phyloP scores from a whole-genome alignment of 1,140 invertebrate genomes.

The Drosophila pruinosa region DNA sequence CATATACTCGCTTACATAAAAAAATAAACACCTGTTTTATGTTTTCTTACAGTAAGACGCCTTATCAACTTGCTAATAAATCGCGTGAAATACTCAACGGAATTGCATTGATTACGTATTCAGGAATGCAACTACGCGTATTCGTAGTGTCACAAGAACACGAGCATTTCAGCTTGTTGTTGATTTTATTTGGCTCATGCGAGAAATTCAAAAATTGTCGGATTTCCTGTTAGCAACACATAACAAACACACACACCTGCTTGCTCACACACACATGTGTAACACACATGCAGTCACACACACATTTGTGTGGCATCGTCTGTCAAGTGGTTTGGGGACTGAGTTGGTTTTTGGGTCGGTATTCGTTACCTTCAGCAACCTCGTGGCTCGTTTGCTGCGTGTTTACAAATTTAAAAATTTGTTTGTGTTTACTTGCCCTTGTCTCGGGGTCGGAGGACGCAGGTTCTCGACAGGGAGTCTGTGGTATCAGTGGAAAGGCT shows the following conservation, averaged over 20 bases:
- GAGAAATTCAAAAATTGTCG: slow-evolving; percentile 72
- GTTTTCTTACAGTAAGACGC: no score
- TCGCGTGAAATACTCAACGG: no score
- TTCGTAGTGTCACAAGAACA: not conserved
- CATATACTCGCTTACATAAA: no score
- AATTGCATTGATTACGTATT: no score
- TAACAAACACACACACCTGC: not conserved
- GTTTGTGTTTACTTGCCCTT: slow-evolving; percentile 70
- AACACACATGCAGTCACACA: not conserved
- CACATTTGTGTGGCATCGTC: slow-evolving; percentile 33
- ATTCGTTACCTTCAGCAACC: slow-evolving; percentile 61
- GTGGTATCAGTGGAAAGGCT: not conserved
- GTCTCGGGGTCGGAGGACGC: not conserved
- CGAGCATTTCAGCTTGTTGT: slow-evolving; percentile 4
- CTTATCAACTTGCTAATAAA: no score
- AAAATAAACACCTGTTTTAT: no score
- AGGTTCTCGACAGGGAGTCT: not conserved
- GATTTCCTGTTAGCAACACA: slow-evolving; percentile 65
- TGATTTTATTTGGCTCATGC: slow-evolving; percentile 68
- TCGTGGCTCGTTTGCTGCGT: slow-evolving; percentile 57
- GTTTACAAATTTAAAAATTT: slow-evolving; percentile 81
- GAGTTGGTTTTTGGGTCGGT: slow-evolving; percentile 46
- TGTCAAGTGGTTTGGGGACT: slow-evolving; percentile 56
- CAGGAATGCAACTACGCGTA: slow-evolving; percentile 9
- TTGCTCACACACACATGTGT: not conserved